Percentiles rank a stretch among this genome's conserved stretches.
phyloP scores from a whole-genome alignment of 2,113 vertebrate species.

The Siphamia tubifer region DNA sequence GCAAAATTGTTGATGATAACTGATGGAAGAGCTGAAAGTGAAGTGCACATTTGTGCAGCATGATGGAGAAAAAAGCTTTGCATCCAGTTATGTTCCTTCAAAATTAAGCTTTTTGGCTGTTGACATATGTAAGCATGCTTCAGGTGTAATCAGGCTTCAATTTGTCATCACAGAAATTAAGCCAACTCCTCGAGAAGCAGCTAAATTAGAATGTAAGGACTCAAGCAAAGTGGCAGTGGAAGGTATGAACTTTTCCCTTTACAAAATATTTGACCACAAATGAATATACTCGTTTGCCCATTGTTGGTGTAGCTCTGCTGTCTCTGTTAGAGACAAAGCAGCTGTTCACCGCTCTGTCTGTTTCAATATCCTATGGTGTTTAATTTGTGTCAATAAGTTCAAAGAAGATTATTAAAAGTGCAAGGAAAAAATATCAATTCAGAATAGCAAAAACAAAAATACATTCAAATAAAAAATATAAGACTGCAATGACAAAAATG shows the following conservation, averaged over 20 bases:
- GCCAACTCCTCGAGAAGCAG: background rate
- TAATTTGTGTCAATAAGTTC: too few species aligned
- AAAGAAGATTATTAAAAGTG: too few species aligned
- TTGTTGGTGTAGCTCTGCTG: background rate
- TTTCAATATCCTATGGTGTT: too few species aligned
- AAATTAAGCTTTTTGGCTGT: background rate
- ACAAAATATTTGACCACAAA: background rate
- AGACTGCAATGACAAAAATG: too few species aligned
- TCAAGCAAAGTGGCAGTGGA: background rate
- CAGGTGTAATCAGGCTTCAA: background rate
- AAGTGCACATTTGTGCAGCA: too few species aligned
- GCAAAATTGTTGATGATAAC: too few species aligned
- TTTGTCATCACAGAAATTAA: slow-evolving; percentile 12
- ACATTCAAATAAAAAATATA: too few species aligned
- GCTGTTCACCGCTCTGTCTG: background rate
- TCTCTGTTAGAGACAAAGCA: background rate
- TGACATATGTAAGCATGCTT: background rate
- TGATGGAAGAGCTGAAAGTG: too few species aligned
- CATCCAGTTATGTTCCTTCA: too few species aligned
- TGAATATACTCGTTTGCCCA: background rate
- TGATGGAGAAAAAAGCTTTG: too few species aligned
- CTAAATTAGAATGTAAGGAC: background rate
- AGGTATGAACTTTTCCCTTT: background rate
- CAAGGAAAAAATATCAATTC: too few species aligned
- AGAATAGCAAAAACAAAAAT: too few species aligned